Evolutionary conservation across 1,140 invertebrate genomes (phyloP), one percentile per base, ranked within the genome.

Genomic region (Drusus annulatus): DNA sequence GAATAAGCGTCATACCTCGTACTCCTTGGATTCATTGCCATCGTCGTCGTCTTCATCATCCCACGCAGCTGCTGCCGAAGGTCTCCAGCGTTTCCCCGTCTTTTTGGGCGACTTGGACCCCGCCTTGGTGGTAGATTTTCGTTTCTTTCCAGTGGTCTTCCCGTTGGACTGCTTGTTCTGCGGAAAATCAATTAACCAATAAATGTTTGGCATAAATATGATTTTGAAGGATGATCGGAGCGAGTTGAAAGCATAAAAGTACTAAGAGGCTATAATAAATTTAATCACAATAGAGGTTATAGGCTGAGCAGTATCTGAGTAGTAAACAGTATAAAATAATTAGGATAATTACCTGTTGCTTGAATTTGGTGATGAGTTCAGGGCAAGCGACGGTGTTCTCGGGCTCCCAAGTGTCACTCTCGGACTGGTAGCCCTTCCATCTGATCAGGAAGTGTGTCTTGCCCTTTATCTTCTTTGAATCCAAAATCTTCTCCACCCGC

Each of bases 321-420:
- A 45, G 36, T 45, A 45, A 10, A 45, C 2, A n/a, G 10, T 36
- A 36, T 36, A 8, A 36, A 36, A 36, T 36, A 0, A 28, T 4
- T 36, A 36, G 31, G 31, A 7, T 36, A 45, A 51, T 78, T 31
- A 76, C 74, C 28, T 60, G 54, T 21, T 63, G 88, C 83, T 92
- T 89, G 82, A 90, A 96, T 80, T 93, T 92, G 25, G 91, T 89
- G 15, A 96, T 93, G 19, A 95, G 85, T 17, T 93, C 90, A 2
- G 91, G 88, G 85, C 94, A 95, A 68, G 92, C 93, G 0, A 97
- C 85, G 73, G 95, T 94, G 36, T 92, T 92, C 84, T 95, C 93
- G 0, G 94, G 92, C 85, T 96, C 95, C 95, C 95, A 96, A 0
- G 94, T 95, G 85, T 96, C 95, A 77, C 91, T 91, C 73, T 92